These are phyloP conservation scores for Gonocerus acuteangulatus DNA, from an alignment of 2,888 invertebrate genomes.

Conservation along the genomic window DNA sequence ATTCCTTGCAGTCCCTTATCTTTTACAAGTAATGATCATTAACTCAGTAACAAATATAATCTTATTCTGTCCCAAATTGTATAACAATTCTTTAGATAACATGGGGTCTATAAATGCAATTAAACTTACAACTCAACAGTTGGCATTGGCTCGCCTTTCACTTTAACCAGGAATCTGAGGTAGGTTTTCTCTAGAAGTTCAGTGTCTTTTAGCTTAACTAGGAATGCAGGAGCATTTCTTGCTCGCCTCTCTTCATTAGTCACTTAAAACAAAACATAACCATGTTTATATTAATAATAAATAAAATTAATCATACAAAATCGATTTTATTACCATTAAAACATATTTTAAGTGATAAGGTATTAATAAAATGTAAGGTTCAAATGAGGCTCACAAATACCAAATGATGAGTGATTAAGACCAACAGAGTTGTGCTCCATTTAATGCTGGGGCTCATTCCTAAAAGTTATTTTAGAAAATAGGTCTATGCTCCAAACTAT, in stretches of 20 bases:
- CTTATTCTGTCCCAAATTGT: too few species aligned
- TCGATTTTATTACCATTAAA: too few species aligned
- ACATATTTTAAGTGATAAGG: background rate
- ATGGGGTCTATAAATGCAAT: too few species aligned
- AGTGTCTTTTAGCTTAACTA: constrained; percentile 77
- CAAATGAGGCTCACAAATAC: background rate
- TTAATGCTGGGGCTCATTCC: too few species aligned
- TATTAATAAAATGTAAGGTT: background rate
- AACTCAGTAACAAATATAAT: too few species aligned
- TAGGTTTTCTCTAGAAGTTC: constrained; percentile 80
- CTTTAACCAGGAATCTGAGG: constrained; percentile 79
- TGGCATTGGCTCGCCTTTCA: constrained; percentile 81
- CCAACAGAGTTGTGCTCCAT: too few species aligned
- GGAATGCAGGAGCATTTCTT: constrained; percentile 71
- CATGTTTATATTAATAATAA: background rate
- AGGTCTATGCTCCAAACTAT: too few species aligned
- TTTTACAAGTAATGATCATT: too few species aligned
- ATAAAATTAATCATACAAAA: background rate
- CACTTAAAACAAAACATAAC: constrained; percentile 46
- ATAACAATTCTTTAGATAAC: too few species aligned
- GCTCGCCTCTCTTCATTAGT: constrained; percentile 63
- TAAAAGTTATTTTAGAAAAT: too few species aligned
- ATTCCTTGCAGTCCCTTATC: too few species aligned
- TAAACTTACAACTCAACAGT: constrained; percentile 80
- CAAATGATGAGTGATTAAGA: too few species aligned